These are phyloP conservation scores for Aselliscus stoliczkanus DNA, from an alignment of 2,797 vertebrate genomes.

Conservation along the genomic window DNA sequence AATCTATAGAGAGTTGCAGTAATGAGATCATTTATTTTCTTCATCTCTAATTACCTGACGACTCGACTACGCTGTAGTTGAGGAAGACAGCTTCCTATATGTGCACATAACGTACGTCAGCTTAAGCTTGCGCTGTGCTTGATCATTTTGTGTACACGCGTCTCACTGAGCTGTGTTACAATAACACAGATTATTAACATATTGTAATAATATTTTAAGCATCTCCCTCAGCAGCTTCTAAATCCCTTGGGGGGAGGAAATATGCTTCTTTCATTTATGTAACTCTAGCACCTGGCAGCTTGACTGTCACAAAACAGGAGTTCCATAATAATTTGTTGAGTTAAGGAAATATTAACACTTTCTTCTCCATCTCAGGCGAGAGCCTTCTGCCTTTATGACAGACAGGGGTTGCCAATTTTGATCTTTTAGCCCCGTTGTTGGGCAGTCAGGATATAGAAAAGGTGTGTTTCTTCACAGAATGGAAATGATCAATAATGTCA, in stretches of 20 bases:
- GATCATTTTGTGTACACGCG: no score
- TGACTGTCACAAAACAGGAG: not conserved
- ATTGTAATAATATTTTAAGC: no score
- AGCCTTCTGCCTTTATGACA: not conserved
- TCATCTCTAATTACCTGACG: not conserved
- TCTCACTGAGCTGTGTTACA: no score
- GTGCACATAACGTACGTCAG: no score
- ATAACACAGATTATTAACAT: no score
- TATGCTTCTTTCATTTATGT: not conserved
- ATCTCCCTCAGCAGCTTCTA: not conserved
- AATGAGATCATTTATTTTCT: not conserved
- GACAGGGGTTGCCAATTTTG: not conserved
- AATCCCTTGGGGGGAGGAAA: not conserved
- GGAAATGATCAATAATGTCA: not conserved
- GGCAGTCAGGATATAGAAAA: not conserved
- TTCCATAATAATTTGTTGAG: not conserved
- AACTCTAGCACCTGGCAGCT: not conserved
- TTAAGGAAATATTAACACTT: not conserved
- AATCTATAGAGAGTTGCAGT: not conserved
- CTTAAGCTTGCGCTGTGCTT: no score
- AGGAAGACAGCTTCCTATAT: no score
- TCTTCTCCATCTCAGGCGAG: not conserved
- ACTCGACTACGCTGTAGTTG: no score
- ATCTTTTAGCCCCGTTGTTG: not conserved
- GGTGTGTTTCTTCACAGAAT: not conserved